phyloP scores from a whole-genome alignment of 2,888 invertebrate species.

The Camponotus fellah region DNA sequence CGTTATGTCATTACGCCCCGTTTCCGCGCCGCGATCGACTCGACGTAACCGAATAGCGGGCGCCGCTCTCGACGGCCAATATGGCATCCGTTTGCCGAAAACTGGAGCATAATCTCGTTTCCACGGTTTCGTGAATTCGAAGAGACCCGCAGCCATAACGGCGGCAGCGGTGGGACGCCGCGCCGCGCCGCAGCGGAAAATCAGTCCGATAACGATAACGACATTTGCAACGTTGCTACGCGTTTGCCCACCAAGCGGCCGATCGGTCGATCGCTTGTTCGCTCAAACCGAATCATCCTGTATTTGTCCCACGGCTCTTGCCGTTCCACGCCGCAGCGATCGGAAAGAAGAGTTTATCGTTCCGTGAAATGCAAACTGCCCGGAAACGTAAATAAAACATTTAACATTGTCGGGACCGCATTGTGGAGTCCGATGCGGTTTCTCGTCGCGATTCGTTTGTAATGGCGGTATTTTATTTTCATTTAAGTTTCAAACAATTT shows the following conservation, averaged over 20 bases:
- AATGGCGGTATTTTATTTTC: slow-evolving; percentile 1
- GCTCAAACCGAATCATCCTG: slow-evolving; percentile 46
- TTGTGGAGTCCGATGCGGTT: background rate
- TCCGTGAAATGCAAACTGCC: slow-evolving; percentile 51
- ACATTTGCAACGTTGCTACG: slow-evolving; percentile 69
- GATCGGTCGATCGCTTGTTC: slow-evolving; percentile 51
- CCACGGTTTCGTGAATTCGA: slow-evolving; percentile 67
- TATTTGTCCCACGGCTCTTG: slow-evolving; percentile 41
- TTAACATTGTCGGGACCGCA: slow-evolving; percentile 19
- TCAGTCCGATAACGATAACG: slow-evolving; percentile 75
- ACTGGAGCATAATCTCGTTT: slow-evolving; percentile 69
- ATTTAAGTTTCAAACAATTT: background rate
- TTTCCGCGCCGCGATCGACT: slow-evolving; percentile 8
- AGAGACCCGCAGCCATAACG: slow-evolving; percentile 64
- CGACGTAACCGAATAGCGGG: background rate
- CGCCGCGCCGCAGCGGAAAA: slow-evolving; percentile 57
- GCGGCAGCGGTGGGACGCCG: slow-evolving; percentile 34
- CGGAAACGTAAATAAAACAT: slow-evolving; percentile 54
- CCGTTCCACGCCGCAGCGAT: slow-evolving; percentile 48
- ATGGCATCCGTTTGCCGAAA: slow-evolving; percentile 52
- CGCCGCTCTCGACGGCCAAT: slow-evolving; percentile 31
- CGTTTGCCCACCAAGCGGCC: slow-evolving; percentile 43
- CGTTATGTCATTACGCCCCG: slow-evolving; percentile 17
- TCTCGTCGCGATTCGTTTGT: background rate
- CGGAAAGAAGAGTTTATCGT: slow-evolving; percentile 49